Percentiles rank a stretch among this genome's conserved stretches.
These are phyloP conservation scores for Philereme transversata DNA, from an alignment of 2,888 invertebrate genomes.

Conservation along the genomic window DNA sequence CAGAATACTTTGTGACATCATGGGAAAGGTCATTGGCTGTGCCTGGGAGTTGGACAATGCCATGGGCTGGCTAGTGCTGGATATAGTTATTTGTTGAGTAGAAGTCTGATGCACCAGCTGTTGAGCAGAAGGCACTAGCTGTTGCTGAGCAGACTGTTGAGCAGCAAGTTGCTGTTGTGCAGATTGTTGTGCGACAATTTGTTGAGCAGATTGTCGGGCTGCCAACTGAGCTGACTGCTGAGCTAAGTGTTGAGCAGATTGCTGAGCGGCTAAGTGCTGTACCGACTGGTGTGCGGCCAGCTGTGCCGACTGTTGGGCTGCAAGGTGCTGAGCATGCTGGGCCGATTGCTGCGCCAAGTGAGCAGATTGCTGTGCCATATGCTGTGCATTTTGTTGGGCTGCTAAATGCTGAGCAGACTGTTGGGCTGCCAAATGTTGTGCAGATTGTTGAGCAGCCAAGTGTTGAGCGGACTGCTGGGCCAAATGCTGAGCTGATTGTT, in stretches of 20 bases:
- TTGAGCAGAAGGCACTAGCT: constrained; percentile 67
- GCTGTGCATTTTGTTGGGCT: constrained; percentile 67
- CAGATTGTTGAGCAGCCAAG: constrained; percentile 61
- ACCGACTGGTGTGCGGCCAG: constrained; percentile 60
- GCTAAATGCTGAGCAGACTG: constrained; percentile 58
- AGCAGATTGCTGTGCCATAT: constrained; percentile 44
- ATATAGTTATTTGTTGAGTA: constrained; percentile 78
- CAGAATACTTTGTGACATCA: constrained; percentile 78
- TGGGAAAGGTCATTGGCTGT: constrained; percentile 76
- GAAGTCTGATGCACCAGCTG: constrained; percentile 76
- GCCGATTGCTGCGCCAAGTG: constrained; percentile 57
- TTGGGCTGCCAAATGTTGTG: constrained; percentile 58
- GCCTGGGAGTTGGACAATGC: constrained; percentile 75
- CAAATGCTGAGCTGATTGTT: constrained; percentile 62
- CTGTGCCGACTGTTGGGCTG: constrained; percentile 56
- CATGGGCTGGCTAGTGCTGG: constrained; percentile 78
- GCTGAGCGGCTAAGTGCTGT: constrained; percentile 51
- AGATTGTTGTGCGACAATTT: constrained; percentile 64
- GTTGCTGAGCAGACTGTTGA: constrained; percentile 74
- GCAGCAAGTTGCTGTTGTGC: constrained; percentile 65
- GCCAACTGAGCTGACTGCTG: constrained; percentile 60
- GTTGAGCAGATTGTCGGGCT: constrained; percentile 68
- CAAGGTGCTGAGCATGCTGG: constrained; percentile 61
- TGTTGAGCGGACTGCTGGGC: constrained; percentile 64
- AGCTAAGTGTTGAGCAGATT: constrained; percentile 35